A percentile compares a stretch with the other conserved stretches of the same genome.
These are phyloP conservation scores for Pelosia muscerda DNA, from an alignment of 2,888 invertebrate species.

Conservation along the genomic window DNA sequence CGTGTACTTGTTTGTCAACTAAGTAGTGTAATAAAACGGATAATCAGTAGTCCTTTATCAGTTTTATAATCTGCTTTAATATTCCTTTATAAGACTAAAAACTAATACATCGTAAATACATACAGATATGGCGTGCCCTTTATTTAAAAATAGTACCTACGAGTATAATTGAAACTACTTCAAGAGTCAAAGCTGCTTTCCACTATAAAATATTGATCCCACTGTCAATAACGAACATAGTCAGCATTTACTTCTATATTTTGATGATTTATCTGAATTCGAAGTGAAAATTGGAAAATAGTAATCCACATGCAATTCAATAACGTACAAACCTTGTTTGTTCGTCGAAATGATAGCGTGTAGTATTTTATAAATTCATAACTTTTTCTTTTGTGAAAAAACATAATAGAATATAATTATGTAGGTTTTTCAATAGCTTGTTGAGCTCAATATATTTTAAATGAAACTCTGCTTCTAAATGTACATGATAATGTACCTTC, in stretches of 20 bases:
- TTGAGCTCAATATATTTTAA: conserved; percentile 24
- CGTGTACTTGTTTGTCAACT: too few relatives aligned
- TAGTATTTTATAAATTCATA: background rate
- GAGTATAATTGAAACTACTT: background rate
- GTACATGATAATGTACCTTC: conserved; percentile 43
- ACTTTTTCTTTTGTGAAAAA: background rate
- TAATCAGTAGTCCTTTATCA: too few relatives aligned
- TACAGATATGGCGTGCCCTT: too few relatives aligned
- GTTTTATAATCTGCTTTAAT: too few relatives aligned
- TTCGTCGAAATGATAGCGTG: background rate
- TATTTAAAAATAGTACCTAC: too few relatives aligned
- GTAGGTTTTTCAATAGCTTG: conserved; percentile 14
- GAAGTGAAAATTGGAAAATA: background rate
- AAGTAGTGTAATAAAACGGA: too few relatives aligned
- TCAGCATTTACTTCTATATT: background rate
- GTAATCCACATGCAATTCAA: background rate
- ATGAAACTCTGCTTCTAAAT: conserved; percentile 29
- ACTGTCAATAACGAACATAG: background rate
- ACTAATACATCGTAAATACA: too few relatives aligned
- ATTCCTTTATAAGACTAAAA: too few relatives aligned
- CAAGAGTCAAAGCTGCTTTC: background rate
- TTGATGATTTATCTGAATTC: background rate
- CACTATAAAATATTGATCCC: background rate
- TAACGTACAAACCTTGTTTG: background rate
- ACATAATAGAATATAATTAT: conserved; percentile 2